Evolutionary conservation across 2,888 invertebrate genomes (phyloP).

Genomic region (Notodonta dromedarius): DNA sequence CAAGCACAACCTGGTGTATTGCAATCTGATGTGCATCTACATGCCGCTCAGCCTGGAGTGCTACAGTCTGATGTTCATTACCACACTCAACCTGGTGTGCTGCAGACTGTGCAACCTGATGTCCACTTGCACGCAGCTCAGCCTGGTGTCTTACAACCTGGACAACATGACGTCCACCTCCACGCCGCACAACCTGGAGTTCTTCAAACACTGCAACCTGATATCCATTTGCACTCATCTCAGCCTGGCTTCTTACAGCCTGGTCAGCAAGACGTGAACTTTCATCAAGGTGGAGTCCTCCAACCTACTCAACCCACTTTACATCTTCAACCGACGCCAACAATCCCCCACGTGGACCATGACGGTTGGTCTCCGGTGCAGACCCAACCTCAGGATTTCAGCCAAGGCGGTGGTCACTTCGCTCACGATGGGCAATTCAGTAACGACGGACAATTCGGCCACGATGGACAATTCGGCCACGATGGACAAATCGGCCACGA

Average conservation of each 20-base stretch:
- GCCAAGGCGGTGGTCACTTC: conserved; percentile 48
- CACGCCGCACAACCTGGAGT: conserved; percentile 35
- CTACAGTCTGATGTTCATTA: conserved; percentile 19
- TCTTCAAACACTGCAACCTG: conserved; percentile 44
- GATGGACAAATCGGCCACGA: conserved; percentile 9
- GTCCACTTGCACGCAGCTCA: conserved; percentile 28
- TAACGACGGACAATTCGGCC: conserved; percentile 24
- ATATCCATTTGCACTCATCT: conserved; percentile 43
- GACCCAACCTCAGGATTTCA: conserved; percentile 53
- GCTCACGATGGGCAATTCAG: conserved; percentile 32
- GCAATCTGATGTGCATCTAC: conserved; percentile 25
- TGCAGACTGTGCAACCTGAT: conserved; percentile 25
- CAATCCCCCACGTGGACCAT: conserved; percentile 58
- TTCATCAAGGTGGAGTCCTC: conserved; percentile 27
- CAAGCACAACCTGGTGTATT: conserved; percentile 25
- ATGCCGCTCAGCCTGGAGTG: conserved; percentile 26
- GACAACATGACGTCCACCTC: conserved; percentile 17
- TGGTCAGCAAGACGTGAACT: conserved; percentile 29
- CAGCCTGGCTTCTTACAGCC: conserved; percentile 31
- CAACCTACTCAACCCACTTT: conserved; percentile 34
- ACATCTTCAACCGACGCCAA: conserved; percentile 40
- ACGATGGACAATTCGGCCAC: conserved; percentile 15
- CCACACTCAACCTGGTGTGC: conserved; percentile 14
- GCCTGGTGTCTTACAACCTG: conserved; percentile 24
- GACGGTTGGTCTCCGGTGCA: conserved; percentile 77